Base-by-base conservation (phyloP, 2,113 vertebrate genomes). In the Miniopterus natalensis region DNA sequence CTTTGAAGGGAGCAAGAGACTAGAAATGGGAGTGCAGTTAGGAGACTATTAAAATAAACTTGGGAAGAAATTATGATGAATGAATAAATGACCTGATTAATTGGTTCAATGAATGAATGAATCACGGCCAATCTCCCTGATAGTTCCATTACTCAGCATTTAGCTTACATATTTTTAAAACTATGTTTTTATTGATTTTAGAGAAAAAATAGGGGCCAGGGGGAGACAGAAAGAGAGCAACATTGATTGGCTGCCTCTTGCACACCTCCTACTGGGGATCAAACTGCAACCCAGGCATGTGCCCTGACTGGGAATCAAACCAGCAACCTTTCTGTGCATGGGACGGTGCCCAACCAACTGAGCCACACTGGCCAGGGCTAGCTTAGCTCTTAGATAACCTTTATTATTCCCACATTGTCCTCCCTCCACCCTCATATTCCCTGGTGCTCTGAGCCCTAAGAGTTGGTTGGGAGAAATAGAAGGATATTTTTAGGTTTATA, bases 1-100 rank as follows among this genome's bases (percentile, higher is more conserved):
- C n/a, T 92, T 80, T 92, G 51, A 83, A 92, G n/a, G 18, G 55
- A 81, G 4, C 45, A 71, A 85, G 47, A 91, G 75, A 84, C 61
- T 84, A 87, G 80, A 95, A 90, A 49, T 27, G 7, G 21, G 23
- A 93, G 66, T 81, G 66, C 25, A 53, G 23, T 74, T 66, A 94
- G 47, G 71, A 92, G 77, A 84, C 31, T 59, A 21, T 31, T 79
- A 51, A 6, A 78, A 84, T 21, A 88, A 51, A 84, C 59, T 68
- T 75, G 53, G 75, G 93, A 61, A 92, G 20, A 93, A 61, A 49
- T 57, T 15, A 88, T 12, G 31, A 55, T 74, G 63, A 89, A 94
- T 73, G 47, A 78, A 75, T 79, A 27, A 75, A 85, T 88, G 36
- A 71, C 29, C n/a, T 73, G 63, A 83, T 66, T 89, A 70, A 88